phyloP scores from a whole-genome alignment of 1,140 invertebrate genomes.

The Sipha flava region DNA sequence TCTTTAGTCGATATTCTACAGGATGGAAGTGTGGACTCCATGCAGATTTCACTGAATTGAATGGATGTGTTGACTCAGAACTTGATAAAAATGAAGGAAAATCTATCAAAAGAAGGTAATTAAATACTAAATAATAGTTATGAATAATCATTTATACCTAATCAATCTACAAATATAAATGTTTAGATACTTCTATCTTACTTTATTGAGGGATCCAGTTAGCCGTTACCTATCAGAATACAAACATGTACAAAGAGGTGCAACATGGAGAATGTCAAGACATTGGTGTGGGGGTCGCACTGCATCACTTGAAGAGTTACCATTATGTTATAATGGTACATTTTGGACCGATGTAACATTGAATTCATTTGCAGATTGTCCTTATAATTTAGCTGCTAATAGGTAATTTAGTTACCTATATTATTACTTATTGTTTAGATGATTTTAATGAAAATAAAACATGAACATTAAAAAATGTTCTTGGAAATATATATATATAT shows the following conservation, averaged over 20 bases:
- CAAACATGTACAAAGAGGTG: slow-evolving; percentile 89
- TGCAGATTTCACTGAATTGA: slow-evolving; percentile 96
- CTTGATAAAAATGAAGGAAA: slow-evolving; percentile 78
- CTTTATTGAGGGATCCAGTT: slow-evolving; percentile 85
- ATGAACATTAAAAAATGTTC: too few relatives aligned
- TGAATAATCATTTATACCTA: slow-evolving; percentile 1
- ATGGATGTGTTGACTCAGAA: slow-evolving; percentile 76
- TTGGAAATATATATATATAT: too few relatives aligned
- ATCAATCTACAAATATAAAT: not conserved
- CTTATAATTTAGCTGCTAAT: slow-evolving; percentile 88
- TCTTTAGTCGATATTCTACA: slow-evolving; percentile 96
- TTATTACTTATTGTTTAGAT: too few relatives aligned
- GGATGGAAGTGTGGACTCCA: slow-evolving; percentile 98
- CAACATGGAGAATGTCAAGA: slow-evolving; percentile 82
- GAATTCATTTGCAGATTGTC: slow-evolving; percentile 80
- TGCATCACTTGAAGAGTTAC: slow-evolving; percentile 66
- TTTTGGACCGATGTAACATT: slow-evolving; percentile 60
- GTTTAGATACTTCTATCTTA: slow-evolving; percentile 87
- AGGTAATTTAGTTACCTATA: too few relatives aligned
- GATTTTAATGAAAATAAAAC: too few relatives aligned
- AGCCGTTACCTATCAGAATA: slow-evolving; percentile 86
- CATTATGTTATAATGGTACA: slow-evolving; percentile 64
- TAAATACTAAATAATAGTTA: not conserved
- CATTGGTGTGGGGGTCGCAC: slow-evolving; percentile 79
- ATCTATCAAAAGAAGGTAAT: slow-evolving; percentile 57